Percentiles rank a stretch among this genome's conserved stretches.
Evolutionary conservation across 2,888 invertebrate genomes (phyloP).

Genomic region (Eucera pruinosa): DNA sequence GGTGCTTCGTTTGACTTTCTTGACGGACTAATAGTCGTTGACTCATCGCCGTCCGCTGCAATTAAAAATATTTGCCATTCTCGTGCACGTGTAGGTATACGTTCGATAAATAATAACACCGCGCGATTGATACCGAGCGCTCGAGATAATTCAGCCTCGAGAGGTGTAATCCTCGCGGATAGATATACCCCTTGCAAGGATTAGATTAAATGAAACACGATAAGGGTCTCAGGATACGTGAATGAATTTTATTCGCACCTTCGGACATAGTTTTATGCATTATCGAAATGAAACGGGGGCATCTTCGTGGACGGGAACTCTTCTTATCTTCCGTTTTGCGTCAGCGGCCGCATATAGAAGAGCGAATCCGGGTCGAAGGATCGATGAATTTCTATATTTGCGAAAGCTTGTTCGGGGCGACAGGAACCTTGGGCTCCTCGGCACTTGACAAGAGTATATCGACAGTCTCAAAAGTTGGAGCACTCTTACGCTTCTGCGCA

Average conservation of each 20-base stretch:
- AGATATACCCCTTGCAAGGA: neutral
- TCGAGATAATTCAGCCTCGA: neutral
- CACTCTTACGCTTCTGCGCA: slow-evolving; percentile 32
- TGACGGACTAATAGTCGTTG: neutral
- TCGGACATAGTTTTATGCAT: neutral
- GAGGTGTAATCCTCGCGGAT: neutral
- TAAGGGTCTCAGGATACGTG: neutral
- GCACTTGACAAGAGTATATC: slow-evolving; percentile 14
- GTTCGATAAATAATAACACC: neutral
- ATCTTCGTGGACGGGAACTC: neutral
- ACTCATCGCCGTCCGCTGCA: neutral
- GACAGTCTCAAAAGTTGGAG: slow-evolving; percentile 28
- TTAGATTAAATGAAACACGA: neutral
- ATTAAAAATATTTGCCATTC: slow-evolving; percentile 14
- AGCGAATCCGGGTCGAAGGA: neutral
- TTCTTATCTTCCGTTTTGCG: slow-evolving; percentile 2
- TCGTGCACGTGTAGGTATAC: neutral
- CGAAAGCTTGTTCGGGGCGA: neutral
- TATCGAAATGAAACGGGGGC: neutral
- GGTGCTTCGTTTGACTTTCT: no score
- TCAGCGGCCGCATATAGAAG: no score
- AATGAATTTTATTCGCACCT: no score
- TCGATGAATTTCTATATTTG: slow-evolving; percentile 13
- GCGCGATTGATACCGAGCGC: neutral
- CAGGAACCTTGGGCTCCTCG: neutral